These are phyloP conservation scores for Orius laevigatus DNA, from an alignment of 1,140 invertebrate species.

Conservation along the genomic window DNA sequence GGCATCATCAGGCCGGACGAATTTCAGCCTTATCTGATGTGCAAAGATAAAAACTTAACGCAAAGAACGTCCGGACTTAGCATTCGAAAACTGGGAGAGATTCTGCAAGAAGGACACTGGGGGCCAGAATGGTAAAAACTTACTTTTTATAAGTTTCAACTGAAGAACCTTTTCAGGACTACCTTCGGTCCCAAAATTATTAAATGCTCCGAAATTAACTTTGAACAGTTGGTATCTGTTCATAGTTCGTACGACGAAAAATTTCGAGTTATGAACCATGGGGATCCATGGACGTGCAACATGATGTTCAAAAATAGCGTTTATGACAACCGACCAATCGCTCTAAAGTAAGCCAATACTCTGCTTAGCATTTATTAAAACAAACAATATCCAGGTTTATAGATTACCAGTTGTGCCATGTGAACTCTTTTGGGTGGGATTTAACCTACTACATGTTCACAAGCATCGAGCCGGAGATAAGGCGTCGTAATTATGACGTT, in stretches of 20 bases:
- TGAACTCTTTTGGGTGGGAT: slow-evolving; percentile 17
- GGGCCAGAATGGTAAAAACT: too few relatives aligned
- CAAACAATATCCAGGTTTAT: slow-evolving; percentile 12
- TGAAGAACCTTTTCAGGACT: too few relatives aligned
- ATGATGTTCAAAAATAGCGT: slow-evolving; percentile 21
- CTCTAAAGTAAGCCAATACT: neutral
- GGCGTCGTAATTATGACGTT: neutral
- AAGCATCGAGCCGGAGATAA: slow-evolving; percentile 8
- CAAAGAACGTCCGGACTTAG: too few relatives aligned
- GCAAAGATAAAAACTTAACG: too few relatives aligned
- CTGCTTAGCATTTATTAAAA: too few relatives aligned
- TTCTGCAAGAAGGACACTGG: too few relatives aligned
- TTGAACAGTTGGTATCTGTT: neutral
- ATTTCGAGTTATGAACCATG: slow-evolving; percentile 25
- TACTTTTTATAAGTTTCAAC: too few relatives aligned
- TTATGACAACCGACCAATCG: neutral
- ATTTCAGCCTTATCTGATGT: too few relatives aligned
- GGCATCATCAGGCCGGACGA: too few relatives aligned
- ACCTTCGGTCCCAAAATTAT: too few relatives aligned
- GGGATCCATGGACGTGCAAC: slow-evolving; percentile 25
- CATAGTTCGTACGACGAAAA: slow-evolving; percentile 14
- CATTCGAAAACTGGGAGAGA: too few relatives aligned
- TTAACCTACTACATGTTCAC: slow-evolving; percentile 19
- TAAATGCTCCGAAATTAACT: too few relatives aligned
- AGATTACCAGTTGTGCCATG: slow-evolving; percentile 19